Conservation (phyloP, 2,797 vertebrate species). For the Mastacembelus armatus region DNA sequence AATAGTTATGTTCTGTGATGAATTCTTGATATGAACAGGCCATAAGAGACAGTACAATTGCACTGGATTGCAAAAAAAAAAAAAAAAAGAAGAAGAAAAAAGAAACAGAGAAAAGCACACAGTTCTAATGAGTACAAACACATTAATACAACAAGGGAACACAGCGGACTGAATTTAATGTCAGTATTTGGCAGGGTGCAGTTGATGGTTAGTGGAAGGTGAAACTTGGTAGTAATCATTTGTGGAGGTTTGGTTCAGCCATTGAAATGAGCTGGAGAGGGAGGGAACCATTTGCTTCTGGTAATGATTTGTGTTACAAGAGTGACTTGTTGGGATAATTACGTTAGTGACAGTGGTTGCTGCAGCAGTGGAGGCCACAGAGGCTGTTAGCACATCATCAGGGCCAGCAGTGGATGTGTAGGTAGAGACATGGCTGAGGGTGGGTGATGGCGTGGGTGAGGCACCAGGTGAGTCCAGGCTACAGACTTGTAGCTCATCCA, state of each 20-base stretch:
- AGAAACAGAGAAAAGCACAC: constrained; percentile 43
- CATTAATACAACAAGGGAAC: constrained; percentile 38
- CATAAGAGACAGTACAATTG: constrained; percentile 19
- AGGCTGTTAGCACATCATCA: constrained; percentile 78
- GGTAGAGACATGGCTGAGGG: constrained; percentile 89
- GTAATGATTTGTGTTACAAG: constrained; percentile 62
- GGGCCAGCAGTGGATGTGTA: constrained; percentile 76
- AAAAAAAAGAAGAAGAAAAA: constrained; percentile 21
- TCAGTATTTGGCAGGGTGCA: constrained; percentile 37
- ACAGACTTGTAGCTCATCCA: constrained; percentile 90
- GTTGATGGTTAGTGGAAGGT: constrained; percentile 63
- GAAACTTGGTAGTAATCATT: constrained; percentile 44
- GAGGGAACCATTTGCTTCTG: constrained; percentile 37
- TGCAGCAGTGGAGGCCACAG: constrained; percentile 80
- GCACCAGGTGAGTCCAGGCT: constrained; percentile 84
- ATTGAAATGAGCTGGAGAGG: constrained; percentile 43
- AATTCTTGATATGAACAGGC: constrained; percentile 50
- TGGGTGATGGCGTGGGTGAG: constrained; percentile 91
- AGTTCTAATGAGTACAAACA: constrained; percentile 38
- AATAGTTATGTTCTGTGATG: constrained; percentile 21
- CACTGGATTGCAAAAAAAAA: constrained; percentile 16
- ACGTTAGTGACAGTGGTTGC: constrained; percentile 87
- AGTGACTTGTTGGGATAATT: constrained; percentile 85
- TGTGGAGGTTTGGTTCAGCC: constrained; percentile 45
- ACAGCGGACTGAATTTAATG: constrained; percentile 24